Percentiles rank a stretch among this genome's conserved stretches.
phyloP scores from a whole-genome alignment of 2,888 invertebrate genomes.

The Antitype chi region DNA sequence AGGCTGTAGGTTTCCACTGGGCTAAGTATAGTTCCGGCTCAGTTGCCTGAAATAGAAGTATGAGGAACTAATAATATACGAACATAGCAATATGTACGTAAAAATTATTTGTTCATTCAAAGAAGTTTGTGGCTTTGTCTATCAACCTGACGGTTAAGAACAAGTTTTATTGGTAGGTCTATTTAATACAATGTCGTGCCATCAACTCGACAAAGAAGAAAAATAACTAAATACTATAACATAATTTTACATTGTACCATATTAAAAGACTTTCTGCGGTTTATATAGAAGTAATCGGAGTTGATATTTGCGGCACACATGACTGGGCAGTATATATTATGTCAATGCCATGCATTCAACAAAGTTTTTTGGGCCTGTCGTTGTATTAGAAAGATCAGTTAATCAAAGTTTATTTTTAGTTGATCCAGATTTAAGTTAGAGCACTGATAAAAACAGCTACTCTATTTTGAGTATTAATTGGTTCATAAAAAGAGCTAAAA shows the following conservation, averaged over 20 bases:
- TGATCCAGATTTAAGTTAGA: constrained; percentile 36
- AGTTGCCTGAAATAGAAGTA: not conserved
- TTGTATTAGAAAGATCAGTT: constrained; percentile 26
- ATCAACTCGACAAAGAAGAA: not conserved
- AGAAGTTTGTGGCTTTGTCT: not conserved
- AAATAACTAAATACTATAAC: not conserved
- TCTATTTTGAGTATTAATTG: constrained; percentile 50
- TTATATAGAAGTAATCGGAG: not conserved
- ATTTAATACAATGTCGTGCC: not conserved
- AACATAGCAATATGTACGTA: not conserved
- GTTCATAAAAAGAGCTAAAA: constrained; percentile 44
- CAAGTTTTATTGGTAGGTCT: not conserved
- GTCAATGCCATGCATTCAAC: not conserved
- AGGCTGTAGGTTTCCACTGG: constrained; percentile 28
- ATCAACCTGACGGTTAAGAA: not conserved
- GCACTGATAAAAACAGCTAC: constrained; percentile 37
- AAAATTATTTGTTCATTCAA: not conserved
- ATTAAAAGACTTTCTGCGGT: not conserved
- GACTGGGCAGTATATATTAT: no score
- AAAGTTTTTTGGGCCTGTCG: not conserved
- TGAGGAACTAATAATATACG: not conserved
- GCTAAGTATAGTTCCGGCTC: constrained; percentile 17
- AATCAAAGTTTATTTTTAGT: constrained; percentile 28
- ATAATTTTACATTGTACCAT: not conserved
- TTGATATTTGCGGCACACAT: not conserved